Conservation (phyloP, 2,113 vertebrate genomes). For the Stercorarius parasiticus region DNA sequence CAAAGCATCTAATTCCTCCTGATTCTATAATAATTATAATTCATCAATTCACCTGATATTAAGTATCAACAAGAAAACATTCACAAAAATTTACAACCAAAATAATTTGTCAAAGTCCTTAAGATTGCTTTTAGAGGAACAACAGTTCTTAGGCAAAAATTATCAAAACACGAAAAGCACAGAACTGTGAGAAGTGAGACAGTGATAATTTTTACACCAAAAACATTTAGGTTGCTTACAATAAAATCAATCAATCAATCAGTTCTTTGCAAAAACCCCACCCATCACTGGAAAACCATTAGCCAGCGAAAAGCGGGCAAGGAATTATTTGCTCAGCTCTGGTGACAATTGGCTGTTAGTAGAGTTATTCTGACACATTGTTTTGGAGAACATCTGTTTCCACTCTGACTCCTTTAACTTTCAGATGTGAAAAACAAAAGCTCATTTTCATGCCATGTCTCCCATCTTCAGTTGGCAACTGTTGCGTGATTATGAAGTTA, state of each 20-base stretch:
- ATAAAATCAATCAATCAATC: background rate
- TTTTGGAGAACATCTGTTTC: conserved; percentile 56
- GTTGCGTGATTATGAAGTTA: conserved; percentile 39
- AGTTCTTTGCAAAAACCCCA: background rate
- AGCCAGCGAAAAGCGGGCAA: background rate
- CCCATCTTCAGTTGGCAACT: conserved; percentile 54
- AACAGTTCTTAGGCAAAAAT: background rate
- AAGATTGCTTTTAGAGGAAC: background rate
- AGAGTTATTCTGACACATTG: conserved; percentile 43
- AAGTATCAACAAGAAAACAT: background rate
- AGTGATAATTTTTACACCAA: background rate
- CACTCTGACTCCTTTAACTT: conserved; percentile 51
- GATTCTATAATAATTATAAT: background rate
- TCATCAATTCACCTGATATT: background rate
- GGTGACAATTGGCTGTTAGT: background rate
- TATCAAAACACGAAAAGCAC: background rate
- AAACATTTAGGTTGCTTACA: background rate
- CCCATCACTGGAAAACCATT: background rate
- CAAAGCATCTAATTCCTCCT: background rate
- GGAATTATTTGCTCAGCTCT: conserved; percentile 42
- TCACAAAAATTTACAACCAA: background rate
- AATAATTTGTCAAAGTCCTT: background rate
- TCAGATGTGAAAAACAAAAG: conserved; percentile 67
- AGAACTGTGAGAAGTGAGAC: background rate
- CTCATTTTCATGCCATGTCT: conserved; percentile 53